phyloP scores from a whole-genome alignment of 2,797 vertebrate species.

The Anolis apletophallus region DNA sequence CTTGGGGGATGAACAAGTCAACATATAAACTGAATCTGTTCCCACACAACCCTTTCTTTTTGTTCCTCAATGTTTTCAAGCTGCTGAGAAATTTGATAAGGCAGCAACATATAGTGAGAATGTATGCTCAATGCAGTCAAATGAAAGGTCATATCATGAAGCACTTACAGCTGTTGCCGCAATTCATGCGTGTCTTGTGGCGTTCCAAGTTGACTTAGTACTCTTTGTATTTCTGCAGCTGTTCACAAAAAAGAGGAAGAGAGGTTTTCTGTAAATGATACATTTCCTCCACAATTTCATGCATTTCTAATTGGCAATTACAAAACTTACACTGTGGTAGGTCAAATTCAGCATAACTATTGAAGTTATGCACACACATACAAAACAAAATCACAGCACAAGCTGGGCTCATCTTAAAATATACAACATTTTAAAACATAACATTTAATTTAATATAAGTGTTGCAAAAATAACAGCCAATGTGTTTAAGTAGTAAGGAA shows the following conservation, averaged over 20 bases:
- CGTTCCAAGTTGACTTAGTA: conserved; percentile 88
- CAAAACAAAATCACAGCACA: not conserved
- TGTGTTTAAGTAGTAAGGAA: not conserved
- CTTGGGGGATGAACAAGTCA: accelerated
- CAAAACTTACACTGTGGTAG: conserved; percentile 22
- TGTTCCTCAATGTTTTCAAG: conserved; percentile 23
- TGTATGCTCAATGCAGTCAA: conserved; percentile 35
- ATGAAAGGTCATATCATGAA: conserved; percentile 47
- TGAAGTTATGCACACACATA: not conserved
- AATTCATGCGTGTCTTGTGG: conserved; percentile 88
- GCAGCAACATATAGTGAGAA: conserved; percentile 35
- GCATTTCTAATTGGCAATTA: conserved; percentile 48
- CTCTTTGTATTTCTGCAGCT: conserved; percentile 93
- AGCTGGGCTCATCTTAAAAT: not conserved
- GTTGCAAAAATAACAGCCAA: not conserved
- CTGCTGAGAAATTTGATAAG: conserved; percentile 29
- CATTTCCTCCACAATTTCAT: conserved; percentile 19
- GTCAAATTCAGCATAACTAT: conserved; percentile 11
- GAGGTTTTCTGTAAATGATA: conserved; percentile 43
- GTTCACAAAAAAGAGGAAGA: conserved; percentile 50
- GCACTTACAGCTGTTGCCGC: conserved; percentile 90
- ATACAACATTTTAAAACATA: not conserved
- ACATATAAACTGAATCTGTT: not conserved
- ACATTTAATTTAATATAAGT: not conserved
- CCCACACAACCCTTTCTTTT: not conserved